Conservation (phyloP, 2,797 vertebrate species). For the Kryptopterus vitreolus region DNA sequence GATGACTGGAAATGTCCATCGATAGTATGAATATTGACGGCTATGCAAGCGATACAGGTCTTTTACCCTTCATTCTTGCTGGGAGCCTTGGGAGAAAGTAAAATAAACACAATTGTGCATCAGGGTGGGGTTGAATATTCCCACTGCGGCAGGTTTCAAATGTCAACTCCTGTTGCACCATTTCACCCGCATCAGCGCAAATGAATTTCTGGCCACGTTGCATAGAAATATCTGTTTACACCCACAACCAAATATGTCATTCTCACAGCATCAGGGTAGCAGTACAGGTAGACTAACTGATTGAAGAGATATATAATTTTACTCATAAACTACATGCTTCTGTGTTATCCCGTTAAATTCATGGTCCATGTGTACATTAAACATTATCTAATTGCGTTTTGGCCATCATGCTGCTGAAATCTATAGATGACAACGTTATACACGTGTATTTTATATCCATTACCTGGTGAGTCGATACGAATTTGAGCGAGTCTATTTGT, state of each 20-base stretch:
- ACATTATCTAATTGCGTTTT: neutral
- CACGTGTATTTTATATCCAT: neutral
- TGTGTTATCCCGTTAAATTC: too few species aligned
- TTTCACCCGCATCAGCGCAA: slow-evolving; percentile 8
- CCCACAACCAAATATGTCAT: neutral
- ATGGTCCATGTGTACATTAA: too few species aligned
- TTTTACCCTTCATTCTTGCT: neutral
- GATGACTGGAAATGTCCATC: neutral
- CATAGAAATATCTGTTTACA: neutral
- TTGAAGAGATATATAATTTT: neutral
- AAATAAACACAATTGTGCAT: slow-evolving; percentile 9
- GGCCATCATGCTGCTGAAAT: neutral
- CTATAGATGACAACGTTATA: neutral
- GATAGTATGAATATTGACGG: neutral
- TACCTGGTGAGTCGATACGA: neutral
- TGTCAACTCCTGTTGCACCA: slow-evolving; percentile 7
- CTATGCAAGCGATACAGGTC: neutral
- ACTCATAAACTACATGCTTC: neutral
- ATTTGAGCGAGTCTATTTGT: neutral
- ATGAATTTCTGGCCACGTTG: neutral
- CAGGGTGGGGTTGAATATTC: neutral
- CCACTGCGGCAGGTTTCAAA: slow-evolving; percentile 5
- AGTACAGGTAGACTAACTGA: too few species aligned
- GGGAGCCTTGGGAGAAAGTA: neutral
- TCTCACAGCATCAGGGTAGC: too few species aligned